Evolutionary conservation across 2,888 invertebrate genomes (phyloP), one percentile per base, ranked within the genome.

Genomic region (Stenodera caucasica): DNA sequence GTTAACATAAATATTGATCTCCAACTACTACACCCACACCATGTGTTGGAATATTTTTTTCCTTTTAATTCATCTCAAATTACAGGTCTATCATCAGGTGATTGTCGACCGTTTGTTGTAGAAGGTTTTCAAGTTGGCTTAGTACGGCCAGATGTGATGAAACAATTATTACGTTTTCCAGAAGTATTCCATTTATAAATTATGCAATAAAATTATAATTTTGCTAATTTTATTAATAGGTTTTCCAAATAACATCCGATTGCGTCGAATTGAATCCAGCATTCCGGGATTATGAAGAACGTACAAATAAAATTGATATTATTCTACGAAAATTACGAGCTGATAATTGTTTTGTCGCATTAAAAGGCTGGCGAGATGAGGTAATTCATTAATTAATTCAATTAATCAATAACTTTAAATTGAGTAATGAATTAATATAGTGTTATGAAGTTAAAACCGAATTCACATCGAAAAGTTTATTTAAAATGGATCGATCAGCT

Each of bases 331-430:
- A 90, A 77, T 84, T 95, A 76, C 84, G 90, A 63, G 86, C 85
- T 65, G 88, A 92, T 71, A 88, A 90, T 74, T 85, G 88, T 70
- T 91, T 95, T 77, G 84, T 90, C 67, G 90, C 96, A 49, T 82
- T 95, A 8, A 89, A 90, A 76, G 96, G 96, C 15, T 97, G 96
- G 96, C 85, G 96, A 77, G 91, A 96, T 84, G 96, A 97, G 87
- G 92, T 92, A 80, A 56, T 52, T n/a, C 30, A 33, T 29, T 49
- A 33, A 55, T 23, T 37, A 32, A 18, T 52, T 12, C 23, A 12
- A n/a, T n/a, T n/a, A n/a, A n/a, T n/a, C n/a, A n/a, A n/a, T n/a
- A n/a, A n/a, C n/a, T n/a, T n/a, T 49, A 15, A 49, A 57, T 53
- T 32, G 51, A 58, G 54, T 53, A 54, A 55, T 58, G 49, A 53